Percentiles rank a stretch among this genome's conserved stretches.
These are phyloP conservation scores for Sphaeridia pumilis DNA, from an alignment of 2,888 invertebrate genomes.

Conservation along the genomic window DNA sequence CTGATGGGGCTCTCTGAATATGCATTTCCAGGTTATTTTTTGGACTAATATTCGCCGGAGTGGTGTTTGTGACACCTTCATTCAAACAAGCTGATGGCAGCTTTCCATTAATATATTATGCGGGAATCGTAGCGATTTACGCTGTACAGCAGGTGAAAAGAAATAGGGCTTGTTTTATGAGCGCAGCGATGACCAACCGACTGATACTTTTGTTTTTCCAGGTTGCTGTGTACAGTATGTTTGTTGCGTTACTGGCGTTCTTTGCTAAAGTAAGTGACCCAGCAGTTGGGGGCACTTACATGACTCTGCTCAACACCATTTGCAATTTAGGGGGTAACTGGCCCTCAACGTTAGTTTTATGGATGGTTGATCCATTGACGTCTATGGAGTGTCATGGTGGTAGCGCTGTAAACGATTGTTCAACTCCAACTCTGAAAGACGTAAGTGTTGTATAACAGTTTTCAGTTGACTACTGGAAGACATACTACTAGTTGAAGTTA, in stretches of 20 bases:
- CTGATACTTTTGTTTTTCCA: slow-evolving; percentile 44
- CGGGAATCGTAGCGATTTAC: slow-evolving; percentile 62
- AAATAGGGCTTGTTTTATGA: neutral
- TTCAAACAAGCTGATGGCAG: slow-evolving; percentile 54
- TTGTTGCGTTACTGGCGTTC: slow-evolving; percentile 95
- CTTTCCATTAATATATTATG: slow-evolving; percentile 56
- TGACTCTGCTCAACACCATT: slow-evolving; percentile 94
- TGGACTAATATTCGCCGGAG: slow-evolving; percentile 65
- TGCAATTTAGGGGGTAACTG: slow-evolving; percentile 96
- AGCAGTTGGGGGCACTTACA: slow-evolving; percentile 93
- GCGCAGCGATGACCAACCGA: too few relatives aligned
- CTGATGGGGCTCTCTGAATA: slow-evolving; percentile 7
- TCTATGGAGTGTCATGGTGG: slow-evolving; percentile 53
- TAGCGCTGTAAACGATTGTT: slow-evolving; percentile 47
- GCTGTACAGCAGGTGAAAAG: slow-evolving; percentile 71
- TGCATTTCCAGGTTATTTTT: slow-evolving; percentile 63
- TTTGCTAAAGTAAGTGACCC: slow-evolving; percentile 96
- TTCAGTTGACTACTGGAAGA: too few relatives aligned
- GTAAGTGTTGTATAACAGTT: too few relatives aligned
- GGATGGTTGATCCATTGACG: slow-evolving; percentile 81
- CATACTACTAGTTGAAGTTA: slow-evolving; percentile 4
- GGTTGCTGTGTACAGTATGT: slow-evolving; percentile 91
- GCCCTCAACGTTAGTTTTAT: slow-evolving; percentile 83
- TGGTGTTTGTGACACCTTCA: slow-evolving; percentile 75
- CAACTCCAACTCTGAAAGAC: slow-evolving; percentile 51